Percentiles rank a stretch among this genome's conserved stretches.
Conservation (phyloP, 1,140 invertebrate species). For the Sesamia nonagrioides region DNA sequence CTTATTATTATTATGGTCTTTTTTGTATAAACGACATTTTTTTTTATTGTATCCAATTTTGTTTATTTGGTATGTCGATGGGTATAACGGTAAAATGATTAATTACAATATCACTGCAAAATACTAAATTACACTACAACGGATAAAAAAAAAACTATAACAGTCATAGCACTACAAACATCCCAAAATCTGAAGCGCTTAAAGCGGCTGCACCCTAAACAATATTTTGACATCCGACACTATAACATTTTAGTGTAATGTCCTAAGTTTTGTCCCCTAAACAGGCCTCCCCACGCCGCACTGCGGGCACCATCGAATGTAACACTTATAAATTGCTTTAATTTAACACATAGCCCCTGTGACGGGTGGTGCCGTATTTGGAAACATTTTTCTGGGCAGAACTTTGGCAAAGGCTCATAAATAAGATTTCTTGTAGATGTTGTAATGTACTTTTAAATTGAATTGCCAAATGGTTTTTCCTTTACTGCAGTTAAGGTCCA, state of each 20-base stretch:
- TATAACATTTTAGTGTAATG: constrained; percentile 56
- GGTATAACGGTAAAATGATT: too few species aligned
- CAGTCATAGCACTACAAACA: not conserved
- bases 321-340: constrained; percentile 77
- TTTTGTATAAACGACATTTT: too few species aligned
- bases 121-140: too few species aligned
- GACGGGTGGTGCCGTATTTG: constrained; percentile 60
- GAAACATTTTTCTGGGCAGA: constrained; percentile 66
- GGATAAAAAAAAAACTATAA: not conserved
- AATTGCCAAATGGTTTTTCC: not conserved
- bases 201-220: constrained; percentile 37
- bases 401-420: constrained; percentile 56
- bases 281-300: constrained; percentile 61
- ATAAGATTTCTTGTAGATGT: constrained; percentile 42
- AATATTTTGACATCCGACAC: constrained; percentile 47
- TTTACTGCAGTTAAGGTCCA: not conserved
- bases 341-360: constrained; percentile 75
- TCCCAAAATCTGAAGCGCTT: constrained; percentile 9
- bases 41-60: too few species aligned
- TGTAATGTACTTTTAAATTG: not conserved
- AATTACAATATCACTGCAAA: too few species aligned
- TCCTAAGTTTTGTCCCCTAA: constrained; percentile 55
- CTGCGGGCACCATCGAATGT: constrained; percentile 55
- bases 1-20: too few species aligned
- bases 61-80: too few species aligned